Conservation (phyloP, 2,797 vertebrate species). For the Sphenopsis melanotis region DNA sequence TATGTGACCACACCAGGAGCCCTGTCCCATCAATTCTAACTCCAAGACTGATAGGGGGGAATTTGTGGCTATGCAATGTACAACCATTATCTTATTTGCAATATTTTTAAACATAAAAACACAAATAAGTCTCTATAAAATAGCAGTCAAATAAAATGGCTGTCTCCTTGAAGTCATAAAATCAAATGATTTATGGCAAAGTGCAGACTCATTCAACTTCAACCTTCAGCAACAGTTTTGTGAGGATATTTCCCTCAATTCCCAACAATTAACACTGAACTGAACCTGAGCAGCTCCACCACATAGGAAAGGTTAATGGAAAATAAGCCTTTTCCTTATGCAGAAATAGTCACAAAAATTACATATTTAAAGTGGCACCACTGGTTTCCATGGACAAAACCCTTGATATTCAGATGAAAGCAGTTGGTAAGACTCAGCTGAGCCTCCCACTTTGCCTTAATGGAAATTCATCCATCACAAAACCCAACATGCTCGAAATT, state of each 20-base stretch:
- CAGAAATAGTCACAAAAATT: not conserved
- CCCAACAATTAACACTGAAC: not conserved
- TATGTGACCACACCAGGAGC: not conserved
- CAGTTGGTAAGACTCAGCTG: not conserved
- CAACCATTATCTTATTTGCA: not conserved
- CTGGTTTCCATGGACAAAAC: not conserved
- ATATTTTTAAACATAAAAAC: not conserved
- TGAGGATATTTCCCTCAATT: not conserved
- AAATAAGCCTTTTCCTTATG: not conserved
- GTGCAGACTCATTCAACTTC: not conserved
- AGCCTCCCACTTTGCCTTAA: not conserved
- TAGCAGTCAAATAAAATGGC: not conserved
- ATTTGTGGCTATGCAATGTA: not conserved
- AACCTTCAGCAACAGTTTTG: not conserved
- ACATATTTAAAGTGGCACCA: not conserved
- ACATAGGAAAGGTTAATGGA: not conserved
- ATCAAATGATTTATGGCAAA: not conserved
- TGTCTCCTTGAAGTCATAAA: slow-evolving; percentile 16
- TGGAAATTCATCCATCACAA: not conserved
- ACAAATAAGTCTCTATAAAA: slow-evolving; percentile 2
- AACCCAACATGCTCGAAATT: not conserved
- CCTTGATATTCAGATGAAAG: not conserved
- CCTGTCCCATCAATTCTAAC: not conserved
- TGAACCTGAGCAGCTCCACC: not conserved
- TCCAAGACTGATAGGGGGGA: not conserved